Evolutionary conservation across 2,888 invertebrate species (phyloP).

Genomic region (Drosophila longiperda): DNA sequence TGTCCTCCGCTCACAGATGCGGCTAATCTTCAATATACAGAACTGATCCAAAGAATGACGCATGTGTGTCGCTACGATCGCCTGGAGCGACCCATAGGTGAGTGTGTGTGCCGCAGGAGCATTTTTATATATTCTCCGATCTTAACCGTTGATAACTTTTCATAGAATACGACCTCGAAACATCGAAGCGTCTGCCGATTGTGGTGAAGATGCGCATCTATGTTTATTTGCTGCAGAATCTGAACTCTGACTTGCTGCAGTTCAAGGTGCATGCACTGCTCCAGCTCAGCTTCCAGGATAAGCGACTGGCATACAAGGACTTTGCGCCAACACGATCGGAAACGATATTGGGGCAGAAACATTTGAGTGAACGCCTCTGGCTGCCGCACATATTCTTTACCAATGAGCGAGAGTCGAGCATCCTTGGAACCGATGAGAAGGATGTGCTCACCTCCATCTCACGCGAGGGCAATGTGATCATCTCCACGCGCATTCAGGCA

Average conservation of each 20-base stretch:
- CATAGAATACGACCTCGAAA: conserved; percentile 47
- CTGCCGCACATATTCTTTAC: conserved; percentile 82
- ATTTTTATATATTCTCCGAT: too few relatives aligned
- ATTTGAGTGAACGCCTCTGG: conserved; percentile 81
- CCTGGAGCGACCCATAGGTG: conserved; percentile 82
- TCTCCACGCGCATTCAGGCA: conserved; percentile 79
- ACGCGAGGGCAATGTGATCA: conserved; percentile 77
- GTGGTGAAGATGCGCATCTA: conserved; percentile 79
- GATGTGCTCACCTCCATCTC: conserved; percentile 81
- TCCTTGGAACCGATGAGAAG: conserved; percentile 82
- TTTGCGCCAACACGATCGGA: conserved; percentile 72
- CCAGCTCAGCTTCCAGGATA: conserved; percentile 78
- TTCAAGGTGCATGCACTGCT: conserved; percentile 79
- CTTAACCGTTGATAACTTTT: neutral
- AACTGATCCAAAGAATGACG: conserved; percentile 82
- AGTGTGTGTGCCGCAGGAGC: conserved; percentile 19
- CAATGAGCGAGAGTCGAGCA: conserved; percentile 81
- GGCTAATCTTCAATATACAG: conserved; percentile 80
- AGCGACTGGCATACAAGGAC: conserved; percentile 72
- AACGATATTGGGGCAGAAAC: conserved; percentile 80
- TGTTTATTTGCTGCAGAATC: conserved; percentile 80
- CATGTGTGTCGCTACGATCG: conserved; percentile 84
- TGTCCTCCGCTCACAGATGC: conserved; percentile 81
- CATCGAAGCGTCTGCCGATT: conserved; percentile 70
- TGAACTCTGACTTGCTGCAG: conserved; percentile 81